These are phyloP conservation scores for Prunella himalayana DNA, from an alignment of 2,113 vertebrate genomes.

Conservation along the genomic window DNA sequence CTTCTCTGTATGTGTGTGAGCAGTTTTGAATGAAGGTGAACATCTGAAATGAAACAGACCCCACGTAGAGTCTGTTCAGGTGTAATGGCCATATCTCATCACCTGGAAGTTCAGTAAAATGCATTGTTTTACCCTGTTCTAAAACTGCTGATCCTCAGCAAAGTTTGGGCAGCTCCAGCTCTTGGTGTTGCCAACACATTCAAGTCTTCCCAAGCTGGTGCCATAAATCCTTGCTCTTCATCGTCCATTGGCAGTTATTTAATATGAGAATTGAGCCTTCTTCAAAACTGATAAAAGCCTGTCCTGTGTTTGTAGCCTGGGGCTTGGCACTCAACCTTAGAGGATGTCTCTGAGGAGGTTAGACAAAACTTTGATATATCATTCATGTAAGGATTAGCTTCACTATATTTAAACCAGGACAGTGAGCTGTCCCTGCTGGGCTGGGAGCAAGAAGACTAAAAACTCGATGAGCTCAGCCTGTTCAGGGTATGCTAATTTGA, in stretches of 20 bases:
- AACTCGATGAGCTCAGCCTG: fast-evolving
- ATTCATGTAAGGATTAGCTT: neutral
- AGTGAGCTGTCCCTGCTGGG: neutral
- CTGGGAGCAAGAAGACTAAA: neutral
- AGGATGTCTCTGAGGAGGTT: neutral
- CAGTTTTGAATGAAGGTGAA: neutral
- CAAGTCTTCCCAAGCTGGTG: neutral
- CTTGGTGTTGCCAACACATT: neutral
- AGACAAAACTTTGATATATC: neutral
- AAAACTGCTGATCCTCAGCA: neutral
- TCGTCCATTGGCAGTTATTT: neutral
- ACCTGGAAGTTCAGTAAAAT: neutral
- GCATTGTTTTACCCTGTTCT: neutral
- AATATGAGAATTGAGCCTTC: neutral
- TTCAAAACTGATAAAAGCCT: neutral
- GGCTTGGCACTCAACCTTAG: neutral
- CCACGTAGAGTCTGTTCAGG: neutral
- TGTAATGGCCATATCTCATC: neutral
- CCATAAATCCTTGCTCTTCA: neutral
- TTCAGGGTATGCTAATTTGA: neutral
- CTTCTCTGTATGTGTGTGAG: neutral
- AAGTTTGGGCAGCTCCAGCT: neutral
- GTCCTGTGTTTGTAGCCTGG: neutral
- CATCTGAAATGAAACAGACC: neutral
- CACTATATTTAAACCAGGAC: neutral